Conservation (phyloP, 92 coral and sea anemone species). For the Epizoanthus ramosus region DNA sequence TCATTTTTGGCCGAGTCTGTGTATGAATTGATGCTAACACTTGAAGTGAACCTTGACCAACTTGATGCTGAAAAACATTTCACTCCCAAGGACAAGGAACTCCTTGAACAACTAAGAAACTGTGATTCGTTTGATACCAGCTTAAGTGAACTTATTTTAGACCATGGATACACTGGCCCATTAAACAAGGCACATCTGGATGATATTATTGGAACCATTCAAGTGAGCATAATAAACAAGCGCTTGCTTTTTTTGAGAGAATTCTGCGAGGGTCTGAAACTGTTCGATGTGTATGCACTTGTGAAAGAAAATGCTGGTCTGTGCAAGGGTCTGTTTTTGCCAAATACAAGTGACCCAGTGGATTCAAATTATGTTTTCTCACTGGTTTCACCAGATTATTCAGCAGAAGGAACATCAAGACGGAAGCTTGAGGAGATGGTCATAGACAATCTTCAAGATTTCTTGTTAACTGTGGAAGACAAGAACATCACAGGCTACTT, state of each 20-base stretch:
- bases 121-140: constrained; percentile 48
- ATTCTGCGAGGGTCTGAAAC: constrained; percentile 64
- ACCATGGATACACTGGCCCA: constrained; percentile 69
- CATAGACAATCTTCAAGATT: constrained; percentile 73
- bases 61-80: constrained; percentile 63
- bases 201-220: constrained; percentile 65
- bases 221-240: constrained; percentile 68
- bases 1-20: constrained; percentile 64
- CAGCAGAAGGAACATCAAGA: constrained; percentile 12
- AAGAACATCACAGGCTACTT: constrained; percentile 42
- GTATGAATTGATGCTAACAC: constrained; percentile 59
- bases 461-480: constrained; percentile 51
- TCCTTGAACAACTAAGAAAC: constrained; percentile 46
- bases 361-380: neutral
- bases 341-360: constrained; percentile 47
- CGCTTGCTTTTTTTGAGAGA: constrained; percentile 64
- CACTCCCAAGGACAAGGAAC: constrained; percentile 53
- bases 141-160: constrained; percentile 53
- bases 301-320: constrained; percentile 58
- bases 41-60: constrained; percentile 53
- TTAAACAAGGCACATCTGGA: constrained; percentile 62
- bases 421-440: constrained; percentile 63
- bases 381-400: too few species aligned
- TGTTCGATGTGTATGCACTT: constrained; percentile 56
- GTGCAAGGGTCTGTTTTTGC: constrained; percentile 65